Conservation (phyloP, 2,888 invertebrate species). For the Tetrapedia diversipes region DNA sequence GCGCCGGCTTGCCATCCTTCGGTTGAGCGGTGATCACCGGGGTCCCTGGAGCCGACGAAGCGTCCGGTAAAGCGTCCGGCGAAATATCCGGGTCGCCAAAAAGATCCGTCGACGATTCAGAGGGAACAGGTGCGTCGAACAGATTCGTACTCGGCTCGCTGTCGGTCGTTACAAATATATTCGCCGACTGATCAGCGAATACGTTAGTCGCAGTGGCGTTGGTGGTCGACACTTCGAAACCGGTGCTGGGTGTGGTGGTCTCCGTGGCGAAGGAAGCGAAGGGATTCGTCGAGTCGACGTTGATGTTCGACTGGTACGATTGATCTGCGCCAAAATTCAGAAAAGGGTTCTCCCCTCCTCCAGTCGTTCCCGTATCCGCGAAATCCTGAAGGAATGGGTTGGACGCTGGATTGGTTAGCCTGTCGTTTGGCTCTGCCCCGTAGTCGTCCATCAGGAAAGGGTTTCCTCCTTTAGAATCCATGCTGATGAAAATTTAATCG, state of each 20-base stretch:
- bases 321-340: slow-evolving; percentile 75
- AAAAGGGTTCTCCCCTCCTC: slow-evolving; percentile 78
- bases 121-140: slow-evolving; percentile 40
- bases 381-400: slow-evolving; percentile 89
- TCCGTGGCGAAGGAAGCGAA: slow-evolving; percentile 80
- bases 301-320: slow-evolving; percentile 68
- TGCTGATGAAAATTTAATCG: slow-evolving; percentile 77
- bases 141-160: slow-evolving; percentile 41
- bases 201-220: slow-evolving; percentile 59
- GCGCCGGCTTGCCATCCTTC: slow-evolving; percentile 67
- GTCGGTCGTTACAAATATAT: slow-evolving; percentile 48
- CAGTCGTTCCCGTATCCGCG: slow-evolving; percentile 72
- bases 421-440: slow-evolving; percentile 82
- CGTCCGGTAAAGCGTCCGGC: no score
- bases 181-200: slow-evolving; percentile 53
- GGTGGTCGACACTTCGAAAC: slow-evolving; percentile 39
- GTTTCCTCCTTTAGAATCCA: slow-evolving; percentile 87
- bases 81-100: no score
- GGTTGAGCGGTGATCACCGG: slow-evolving; percentile 22
- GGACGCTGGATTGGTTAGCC: slow-evolving; percentile 83
- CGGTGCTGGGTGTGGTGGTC: slow-evolving; percentile 53
- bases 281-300: slow-evolving; percentile 80
- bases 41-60: not conserved
- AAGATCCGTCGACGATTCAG: slow-evolving; percentile 12
- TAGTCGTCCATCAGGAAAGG: slow-evolving; percentile 91